Evolutionary conservation across 2,797 vertebrate genomes (phyloP).

Genomic region (Pampus argenteus): DNA sequence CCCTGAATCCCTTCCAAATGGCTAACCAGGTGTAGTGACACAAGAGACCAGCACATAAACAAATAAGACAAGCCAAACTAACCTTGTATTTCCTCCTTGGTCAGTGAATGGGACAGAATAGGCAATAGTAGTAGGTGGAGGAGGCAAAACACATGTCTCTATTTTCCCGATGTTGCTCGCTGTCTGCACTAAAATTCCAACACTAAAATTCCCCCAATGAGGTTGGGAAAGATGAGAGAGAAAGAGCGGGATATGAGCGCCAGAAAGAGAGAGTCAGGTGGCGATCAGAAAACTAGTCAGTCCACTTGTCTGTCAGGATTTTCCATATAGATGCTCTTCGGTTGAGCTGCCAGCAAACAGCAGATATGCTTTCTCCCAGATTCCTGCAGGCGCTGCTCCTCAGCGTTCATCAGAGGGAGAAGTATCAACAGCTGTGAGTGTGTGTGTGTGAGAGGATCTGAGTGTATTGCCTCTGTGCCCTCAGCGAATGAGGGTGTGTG

Average conservation of each 20-base stretch:
- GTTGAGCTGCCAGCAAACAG: conserved; percentile 23
- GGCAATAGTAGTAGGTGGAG: conserved; percentile 55
- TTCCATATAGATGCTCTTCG: conserved; percentile 47
- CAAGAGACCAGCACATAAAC: conserved; percentile 18
- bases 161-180: conserved; percentile 39
- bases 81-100: conserved; percentile 67
- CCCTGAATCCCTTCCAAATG: not conserved
- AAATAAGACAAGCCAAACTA: conserved; percentile 54
- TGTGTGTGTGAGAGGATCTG: conserved; percentile 64
- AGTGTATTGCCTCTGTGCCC: conserved; percentile 39
- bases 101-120: conserved; percentile 70
- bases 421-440: conserved; percentile 79
- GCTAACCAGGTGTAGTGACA: conserved; percentile 23
- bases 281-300: conserved; percentile 42
- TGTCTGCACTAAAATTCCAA: conserved; percentile 52
- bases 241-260: conserved; percentile 26
- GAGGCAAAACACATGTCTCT: conserved; percentile 77
- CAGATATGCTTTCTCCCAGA: conserved; percentile 46
- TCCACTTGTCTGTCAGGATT: conserved; percentile 50
- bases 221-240: conserved; percentile 21
- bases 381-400: conserved; percentile 44
- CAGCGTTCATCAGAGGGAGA: conserved; percentile 56
- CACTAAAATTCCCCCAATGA: conserved; percentile 45
- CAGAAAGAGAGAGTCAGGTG: conserved; percentile 30
- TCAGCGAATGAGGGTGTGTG: conserved; percentile 68